phyloP scores from a whole-genome alignment of 1,140 invertebrate genomes.

The Laupala kohalensis region DNA sequence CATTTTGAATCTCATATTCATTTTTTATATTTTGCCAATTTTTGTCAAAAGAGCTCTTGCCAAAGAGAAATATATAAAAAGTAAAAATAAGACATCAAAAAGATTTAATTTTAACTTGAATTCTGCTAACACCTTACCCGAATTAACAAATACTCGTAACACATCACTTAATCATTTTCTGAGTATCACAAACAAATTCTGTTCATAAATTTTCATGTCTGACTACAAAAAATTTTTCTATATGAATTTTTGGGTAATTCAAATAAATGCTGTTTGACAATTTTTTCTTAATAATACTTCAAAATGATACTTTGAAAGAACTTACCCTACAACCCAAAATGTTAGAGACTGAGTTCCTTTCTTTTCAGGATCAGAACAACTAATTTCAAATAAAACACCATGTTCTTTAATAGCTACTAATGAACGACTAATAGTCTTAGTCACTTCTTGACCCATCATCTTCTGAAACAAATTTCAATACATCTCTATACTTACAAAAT shows the following conservation, averaged over 20 bases:
- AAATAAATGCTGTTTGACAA: background rate
- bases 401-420: slow-evolving; percentile 64
- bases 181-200: too few species aligned
- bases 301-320: background rate
- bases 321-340: slow-evolving; percentile 34
- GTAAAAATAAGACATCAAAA: too few species aligned
- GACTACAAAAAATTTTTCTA: background rate
- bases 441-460: slow-evolving; percentile 38
- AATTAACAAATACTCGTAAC: too few species aligned
- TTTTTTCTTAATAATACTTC: background rate
- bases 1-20: too few species aligned
- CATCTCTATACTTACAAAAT: too few species aligned
- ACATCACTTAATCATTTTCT: too few species aligned
- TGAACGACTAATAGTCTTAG: slow-evolving; percentile 50
- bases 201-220: background rate
- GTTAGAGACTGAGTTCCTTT: slow-evolving; percentile 22
- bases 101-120: too few species aligned
- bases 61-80: too few species aligned
- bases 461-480: slow-evolving; percentile 29
- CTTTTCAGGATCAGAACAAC: slow-evolving; percentile 21
- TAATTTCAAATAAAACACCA: slow-evolving; percentile 47
- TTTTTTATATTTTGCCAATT: too few species aligned
- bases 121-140: too few species aligned
- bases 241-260: background rate
- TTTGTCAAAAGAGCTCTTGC: too few species aligned